Percentiles rank a stretch among this genome's conserved stretches.
These are phyloP conservation scores for Australoheros scitulus DNA, from an alignment of 2,113 vertebrate species.

Conservation along the genomic window DNA sequence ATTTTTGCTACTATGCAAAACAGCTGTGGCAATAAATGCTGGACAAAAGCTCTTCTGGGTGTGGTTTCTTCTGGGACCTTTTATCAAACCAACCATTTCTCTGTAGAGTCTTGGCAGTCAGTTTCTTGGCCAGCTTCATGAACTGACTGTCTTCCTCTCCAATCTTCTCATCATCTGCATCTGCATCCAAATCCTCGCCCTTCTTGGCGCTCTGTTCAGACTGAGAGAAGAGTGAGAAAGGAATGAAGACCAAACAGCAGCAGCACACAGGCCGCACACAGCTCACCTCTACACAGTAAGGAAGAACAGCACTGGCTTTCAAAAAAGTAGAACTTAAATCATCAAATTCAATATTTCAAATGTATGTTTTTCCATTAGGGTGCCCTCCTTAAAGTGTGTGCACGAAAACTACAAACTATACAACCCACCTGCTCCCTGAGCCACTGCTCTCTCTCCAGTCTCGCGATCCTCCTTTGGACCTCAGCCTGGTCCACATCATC, in stretches of 20 bases:
- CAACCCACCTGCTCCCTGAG: conserved; percentile 88
- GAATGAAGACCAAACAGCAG: background rate
- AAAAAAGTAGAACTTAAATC: fast-evolving
- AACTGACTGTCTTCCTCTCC: conserved; percentile 90
- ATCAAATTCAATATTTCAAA: background rate
- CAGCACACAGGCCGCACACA: background rate
- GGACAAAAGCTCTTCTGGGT: background rate
- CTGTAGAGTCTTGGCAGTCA: conserved; percentile 87
- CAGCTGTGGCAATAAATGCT: background rate
- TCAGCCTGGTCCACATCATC: conserved; percentile 87
- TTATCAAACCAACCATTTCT: conserved; percentile 82
- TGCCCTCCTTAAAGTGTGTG: background rate
- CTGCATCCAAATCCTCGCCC: conserved; percentile 60
- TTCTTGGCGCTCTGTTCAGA: conserved; percentile 81
- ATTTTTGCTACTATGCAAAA: background rate
- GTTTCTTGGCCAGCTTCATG: conserved; percentile 95
- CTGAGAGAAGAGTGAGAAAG: conserved; percentile 52
- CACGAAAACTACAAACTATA: background rate
- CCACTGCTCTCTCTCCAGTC: conserved; percentile 95
- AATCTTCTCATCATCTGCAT: conserved; percentile 82
- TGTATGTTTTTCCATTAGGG: background rate
- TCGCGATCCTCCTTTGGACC: conserved; percentile 87
- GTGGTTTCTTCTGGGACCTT: background rate
- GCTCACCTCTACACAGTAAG: background rate
- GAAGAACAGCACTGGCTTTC: background rate